These are phyloP conservation scores for Protobothrops flavoviridis DNA, from an alignment of 2,113 vertebrate genomes.

Conservation along the genomic window DNA sequence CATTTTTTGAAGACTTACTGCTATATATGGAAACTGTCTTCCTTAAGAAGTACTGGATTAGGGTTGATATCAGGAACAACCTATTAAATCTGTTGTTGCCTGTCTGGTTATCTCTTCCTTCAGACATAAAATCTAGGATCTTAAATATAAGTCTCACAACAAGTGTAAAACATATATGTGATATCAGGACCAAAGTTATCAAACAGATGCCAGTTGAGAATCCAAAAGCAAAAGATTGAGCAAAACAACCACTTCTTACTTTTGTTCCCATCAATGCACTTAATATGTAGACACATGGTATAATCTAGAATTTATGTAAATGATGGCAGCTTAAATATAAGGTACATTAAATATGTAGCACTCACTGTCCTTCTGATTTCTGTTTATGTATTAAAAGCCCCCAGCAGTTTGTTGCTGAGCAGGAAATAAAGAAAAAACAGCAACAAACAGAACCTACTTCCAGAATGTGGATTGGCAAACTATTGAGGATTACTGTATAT, in stretches of 20 bases:
- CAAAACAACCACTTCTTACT: background rate
- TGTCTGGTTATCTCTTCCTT: background rate
- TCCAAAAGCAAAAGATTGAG: background rate
- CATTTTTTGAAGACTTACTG: background rate
- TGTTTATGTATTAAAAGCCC: background rate
- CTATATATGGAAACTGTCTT: background rate
- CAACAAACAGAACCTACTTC: background rate
- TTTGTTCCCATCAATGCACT: background rate
- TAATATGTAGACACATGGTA: background rate
- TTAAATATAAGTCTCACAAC: background rate
- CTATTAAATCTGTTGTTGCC: background rate
- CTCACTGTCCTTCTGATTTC: background rate
- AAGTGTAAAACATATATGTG: background rate
- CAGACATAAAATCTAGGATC: background rate
- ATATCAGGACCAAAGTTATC: background rate
- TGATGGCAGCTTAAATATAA: background rate
- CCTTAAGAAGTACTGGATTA: background rate
- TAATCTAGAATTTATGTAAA: background rate
- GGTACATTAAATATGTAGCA: background rate
- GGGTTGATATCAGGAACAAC: background rate
- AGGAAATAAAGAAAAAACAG: background rate
- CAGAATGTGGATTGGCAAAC: background rate
- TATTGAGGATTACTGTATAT: background rate
- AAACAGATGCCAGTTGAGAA: background rate
- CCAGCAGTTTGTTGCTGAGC: background rate